Conservation (phyloP, 1,140 invertebrate genomes). For the Apocrypta bakeri region DNA sequence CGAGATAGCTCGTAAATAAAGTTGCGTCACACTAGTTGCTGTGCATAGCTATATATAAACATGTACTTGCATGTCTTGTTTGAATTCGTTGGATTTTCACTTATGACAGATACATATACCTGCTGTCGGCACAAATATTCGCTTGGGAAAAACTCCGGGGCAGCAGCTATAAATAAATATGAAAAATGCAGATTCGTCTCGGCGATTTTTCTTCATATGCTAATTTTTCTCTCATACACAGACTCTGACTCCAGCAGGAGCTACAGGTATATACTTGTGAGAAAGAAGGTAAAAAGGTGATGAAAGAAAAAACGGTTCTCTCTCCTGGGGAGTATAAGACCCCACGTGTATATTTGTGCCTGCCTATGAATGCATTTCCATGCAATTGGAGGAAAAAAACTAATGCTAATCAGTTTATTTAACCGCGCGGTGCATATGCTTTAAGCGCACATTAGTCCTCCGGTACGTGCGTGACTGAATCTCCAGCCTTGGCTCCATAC, state of each 20-base stretch:
- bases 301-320: slow-evolving; percentile 45
- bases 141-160: neutral
- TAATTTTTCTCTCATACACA: slow-evolving; percentile 9
- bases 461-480: slow-evolving; percentile 65
- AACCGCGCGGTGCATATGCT: slow-evolving; percentile 22
- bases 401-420: slow-evolving; percentile 64
- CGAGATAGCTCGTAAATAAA: slow-evolving; percentile 36
- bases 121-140: too few species aligned
- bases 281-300: slow-evolving; percentile 46
- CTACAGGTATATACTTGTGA: slow-evolving; percentile 37
- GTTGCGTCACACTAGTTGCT: slow-evolving; percentile 7
- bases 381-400: slow-evolving; percentile 54
- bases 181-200: slow-evolving; percentile 43
- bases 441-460: slow-evolving; percentile 65
- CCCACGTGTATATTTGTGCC: neutral
- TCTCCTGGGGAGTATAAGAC: neutral
- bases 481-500: neutral
- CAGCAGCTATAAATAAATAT: slow-evolving; percentile 32
- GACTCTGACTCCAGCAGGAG: slow-evolving; percentile 2
- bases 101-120: neutral
- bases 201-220: slow-evolving; percentile 49
- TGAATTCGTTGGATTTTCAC: neutral
- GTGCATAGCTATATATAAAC: neutral
- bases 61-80: neutral
- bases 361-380: slow-evolving; percentile 46